Evolutionary conservation across 2,888 invertebrate species (phyloP), one percentile per base, ranked within the genome.

Genomic region (Mythimna loreyi): DNA sequence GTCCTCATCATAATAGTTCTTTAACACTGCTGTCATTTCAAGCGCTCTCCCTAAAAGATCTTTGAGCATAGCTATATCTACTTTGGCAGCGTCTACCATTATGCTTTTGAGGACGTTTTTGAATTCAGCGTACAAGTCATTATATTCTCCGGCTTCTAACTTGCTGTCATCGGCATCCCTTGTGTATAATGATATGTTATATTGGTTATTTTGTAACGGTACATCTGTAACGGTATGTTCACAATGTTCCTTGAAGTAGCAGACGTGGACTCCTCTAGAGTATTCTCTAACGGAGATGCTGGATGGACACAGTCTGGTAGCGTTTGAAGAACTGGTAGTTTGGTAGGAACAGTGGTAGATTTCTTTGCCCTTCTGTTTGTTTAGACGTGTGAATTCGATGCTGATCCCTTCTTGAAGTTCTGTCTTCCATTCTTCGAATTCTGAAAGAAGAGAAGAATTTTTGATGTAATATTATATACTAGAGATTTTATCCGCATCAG

Each of bases 361-460:
- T 25, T 89, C 86, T 72, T 86, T 90, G 0, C 75, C 50, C 16
- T 77, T 82, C 9, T 82, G 76, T 21, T 87, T 86, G 36, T 81
- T 87, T 1, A 89, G 67, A 0, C 81, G 40, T 0, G 84, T 52
- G 47, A 90, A 94, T 30, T 85, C 86, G 0, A 80, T 76, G 2
- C 77, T 79, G 0, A 86, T 86, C 57, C 89, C 83, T 0, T 65
- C 49, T 59, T 93, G 90, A 81, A 92, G 80, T 1, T 89, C 81
- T 1, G 63, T 50, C 72, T 91, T 92, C 94, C 94, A 94, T 0
- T 72, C 52, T 0, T 65, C 73, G 40, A 92, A 93, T 72, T 92
- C 94, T 94, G 92, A 45, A 92, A 92, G 16, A 60, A 30, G 25
- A 16, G 6, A 2, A 11, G 1, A n/a, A 25, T 1, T 8, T 45